Conservation (phyloP, 2,797 vertebrate genomes). For the Ibycter americanus region DNA sequence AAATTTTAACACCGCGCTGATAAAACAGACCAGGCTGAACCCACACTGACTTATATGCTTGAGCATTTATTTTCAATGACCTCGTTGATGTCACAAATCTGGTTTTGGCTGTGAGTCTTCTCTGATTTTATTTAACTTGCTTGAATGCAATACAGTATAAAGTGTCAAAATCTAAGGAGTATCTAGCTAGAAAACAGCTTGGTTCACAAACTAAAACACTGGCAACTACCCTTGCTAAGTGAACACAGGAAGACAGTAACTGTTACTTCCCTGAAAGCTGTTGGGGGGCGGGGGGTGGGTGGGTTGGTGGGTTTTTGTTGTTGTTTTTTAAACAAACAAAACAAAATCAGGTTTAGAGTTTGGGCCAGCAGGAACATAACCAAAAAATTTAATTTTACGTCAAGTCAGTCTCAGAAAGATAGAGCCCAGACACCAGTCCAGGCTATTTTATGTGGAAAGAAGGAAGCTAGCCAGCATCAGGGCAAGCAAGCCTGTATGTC, state of each 20-base stretch:
- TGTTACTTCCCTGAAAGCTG: neutral
- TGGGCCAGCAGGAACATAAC: neutral
- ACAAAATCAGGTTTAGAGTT: neutral
- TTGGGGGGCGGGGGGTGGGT: no score
- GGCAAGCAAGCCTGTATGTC: neutral
- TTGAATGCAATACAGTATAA: neutral
- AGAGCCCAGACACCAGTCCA: neutral
- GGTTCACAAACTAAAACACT: neutral
- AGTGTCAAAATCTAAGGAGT: neutral
- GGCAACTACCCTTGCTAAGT: neutral
- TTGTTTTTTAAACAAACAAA: neutral
- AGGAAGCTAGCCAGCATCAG: neutral
- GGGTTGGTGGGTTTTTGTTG: neutral
- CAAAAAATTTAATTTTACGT: neutral
- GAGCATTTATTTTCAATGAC: neutral
- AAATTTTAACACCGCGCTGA: neutral
- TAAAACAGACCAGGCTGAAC: neutral
- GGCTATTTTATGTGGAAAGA: neutral
- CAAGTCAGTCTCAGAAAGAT: neutral
- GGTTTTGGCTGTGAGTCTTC: neutral
- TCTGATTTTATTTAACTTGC: neutral
- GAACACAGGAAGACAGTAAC: neutral
- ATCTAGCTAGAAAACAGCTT: neutral
- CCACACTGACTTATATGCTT: accelerated
- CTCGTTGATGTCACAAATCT: neutral